Evolutionary conservation across 2,113 vertebrate species (phyloP).

Genomic region (Notiomystis cincta): DNA sequence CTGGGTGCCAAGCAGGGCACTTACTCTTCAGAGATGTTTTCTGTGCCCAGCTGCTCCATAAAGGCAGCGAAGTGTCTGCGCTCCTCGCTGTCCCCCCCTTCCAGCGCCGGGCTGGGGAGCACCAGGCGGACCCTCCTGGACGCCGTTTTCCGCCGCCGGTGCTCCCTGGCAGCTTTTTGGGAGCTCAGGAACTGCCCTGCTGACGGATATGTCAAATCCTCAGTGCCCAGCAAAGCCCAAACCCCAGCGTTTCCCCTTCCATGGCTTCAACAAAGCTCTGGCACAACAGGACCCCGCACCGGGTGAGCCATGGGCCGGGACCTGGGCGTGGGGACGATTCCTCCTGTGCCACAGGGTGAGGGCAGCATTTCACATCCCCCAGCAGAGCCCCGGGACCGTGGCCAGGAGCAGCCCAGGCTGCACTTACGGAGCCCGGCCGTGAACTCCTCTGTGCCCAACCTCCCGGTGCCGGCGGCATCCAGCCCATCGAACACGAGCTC

Average conservation of each 20-base stretch:
- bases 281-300: rapidly evolving
- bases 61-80: conserved; percentile 59
- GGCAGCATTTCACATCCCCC: rapidly evolving
- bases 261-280: rapidly evolving
- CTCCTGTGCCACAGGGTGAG: not conserved
- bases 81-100: conserved; percentile 38
- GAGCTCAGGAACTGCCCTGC: conserved; percentile 62
- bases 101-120: not conserved
- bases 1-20: not conserved
- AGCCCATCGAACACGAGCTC: conserved; percentile 71
- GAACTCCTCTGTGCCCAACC: conserved; percentile 63
- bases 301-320: not conserved
- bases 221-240: not conserved
- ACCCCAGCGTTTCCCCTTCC: not conserved
- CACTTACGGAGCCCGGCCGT: conserved; percentile 68
- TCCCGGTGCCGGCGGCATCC: conserved; percentile 48
- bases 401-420: not conserved
- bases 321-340: rapidly evolving
- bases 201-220: not conserved
- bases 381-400: rapidly evolving
- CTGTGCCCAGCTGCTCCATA: conserved; percentile 64
- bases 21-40: conserved; percentile 62
- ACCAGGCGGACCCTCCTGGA: not conserved
- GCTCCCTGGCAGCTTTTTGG: not conserved
- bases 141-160: not conserved